Base-by-base conservation (phyloP, 2,888 invertebrate genomes). In the Griposia aprilina region DNA sequence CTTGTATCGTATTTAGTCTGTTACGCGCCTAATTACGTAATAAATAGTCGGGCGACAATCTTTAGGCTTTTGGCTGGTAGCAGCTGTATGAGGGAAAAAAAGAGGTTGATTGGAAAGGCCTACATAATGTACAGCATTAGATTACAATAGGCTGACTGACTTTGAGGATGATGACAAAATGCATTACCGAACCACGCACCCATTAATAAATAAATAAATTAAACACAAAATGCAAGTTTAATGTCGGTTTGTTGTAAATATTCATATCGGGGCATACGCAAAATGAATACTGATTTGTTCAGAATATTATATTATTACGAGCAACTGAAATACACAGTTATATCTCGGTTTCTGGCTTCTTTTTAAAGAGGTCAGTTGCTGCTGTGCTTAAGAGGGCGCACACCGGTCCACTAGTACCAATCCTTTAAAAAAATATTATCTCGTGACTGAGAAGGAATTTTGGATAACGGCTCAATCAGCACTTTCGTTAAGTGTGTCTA, bases 211-310 rank as follows among this genome's bases (percentile, higher is more conserved):
- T 62, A 36, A 71, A 45, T 3, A 52, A 71, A 71, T 72, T 63
- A 63, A 71, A 71, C 30, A 11, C 55, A 63, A 70, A 70, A 67
- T 80, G 66, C 55, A 79, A 52, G 45, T 67, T 84, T 62, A 59
- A 77, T 81, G 50, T 23, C 20, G 11, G 20, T 57, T 60, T 36
- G 36, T 62, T 70, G 75, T 78, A 85, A 85, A 85, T 82, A 84
- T 84, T 84, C 78, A 82, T 76, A 73, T 13, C 66, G 60, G 30
- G 50, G 30, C 45, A 78, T 69, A 74, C 65, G 70, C 67, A 45
- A 76, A 85, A 84, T 78, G 85, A 73, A 84, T 82, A 82, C 78
- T 78, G 73, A 84, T 85, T 85, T 78, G 82, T 84, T 78, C 85
- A 26, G 73, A 69, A 83, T 83, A 78, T 83, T 70, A 80, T 84